Base-by-base conservation (phyloP, 2,797 vertebrate species). In the Scolopax bukidnonensis region DNA sequence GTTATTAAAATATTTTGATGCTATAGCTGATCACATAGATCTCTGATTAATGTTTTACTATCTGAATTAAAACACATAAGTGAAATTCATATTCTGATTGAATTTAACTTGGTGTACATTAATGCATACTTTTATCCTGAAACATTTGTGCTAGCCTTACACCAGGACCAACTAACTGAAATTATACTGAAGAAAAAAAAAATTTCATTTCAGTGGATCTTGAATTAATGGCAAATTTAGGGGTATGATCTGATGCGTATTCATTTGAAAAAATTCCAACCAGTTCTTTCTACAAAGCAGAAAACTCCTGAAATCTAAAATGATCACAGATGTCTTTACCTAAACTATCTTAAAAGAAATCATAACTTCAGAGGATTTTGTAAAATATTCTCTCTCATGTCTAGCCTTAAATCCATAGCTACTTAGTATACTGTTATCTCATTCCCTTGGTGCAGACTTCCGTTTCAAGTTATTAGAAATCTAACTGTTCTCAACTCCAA, bases 1-100 rank as follows among this genome's bases (percentile, higher is more conserved):
- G 30, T 87, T 95, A 92, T 91, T 96, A 87, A 96, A 95, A 92
- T 65, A 92, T 90, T 94, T 78, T 94, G 76, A 75, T 50, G 78
- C 50, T 95, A 53, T 74, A 92, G 95, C 85, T 95, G 85, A 92
- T 83, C 48, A 91, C 64, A 93, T 94, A 93, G 53, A 86, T 87
- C 70, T 86, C 71, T 53, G 64, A 87, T 91, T 67, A 94, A 92
- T 93, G 56, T 74, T 95, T 96, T 90, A 95, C 87, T 95, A 67
- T 90, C 60, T 48, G 81, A 96, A 93, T 65, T 87, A 85, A 92
- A 92, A 82, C 36, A 87, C 40, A 27, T 81, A 94, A 82, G 47
- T 94, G 91, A 95, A 82, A 47, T 87, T 94, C 54, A 81, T 84
- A 80, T 87, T 96, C 75, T 92, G 87, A 93, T 47, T 76, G 48